These are phyloP conservation scores for Pachyrhynchus sulphureomaculatus DNA, from an alignment of 1,140 invertebrate genomes.

Conservation along the genomic window DNA sequence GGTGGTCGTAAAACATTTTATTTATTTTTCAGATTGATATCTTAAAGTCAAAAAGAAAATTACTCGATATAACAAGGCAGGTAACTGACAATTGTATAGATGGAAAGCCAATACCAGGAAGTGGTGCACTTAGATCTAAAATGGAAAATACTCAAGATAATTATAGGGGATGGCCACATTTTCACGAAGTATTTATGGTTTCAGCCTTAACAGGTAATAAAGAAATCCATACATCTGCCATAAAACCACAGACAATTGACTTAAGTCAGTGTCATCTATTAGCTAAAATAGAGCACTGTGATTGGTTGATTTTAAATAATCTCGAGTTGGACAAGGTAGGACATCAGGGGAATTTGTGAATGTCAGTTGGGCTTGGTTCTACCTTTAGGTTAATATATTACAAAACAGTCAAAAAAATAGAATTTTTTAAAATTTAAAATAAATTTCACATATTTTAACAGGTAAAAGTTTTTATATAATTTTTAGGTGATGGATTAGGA, in stretches of 20 bases:
- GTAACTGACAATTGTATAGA: conserved; percentile 67
- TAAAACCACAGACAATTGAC: too few species aligned
- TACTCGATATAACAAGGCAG: conserved; percentile 68
- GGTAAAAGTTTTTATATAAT: neutral
- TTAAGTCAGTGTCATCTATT: too few species aligned
- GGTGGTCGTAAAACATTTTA: too few species aligned
- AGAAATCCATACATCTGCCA: conserved; percentile 17
- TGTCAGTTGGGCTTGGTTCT: too few species aligned
- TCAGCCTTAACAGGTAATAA: conserved; percentile 79
- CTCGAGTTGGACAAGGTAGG: too few species aligned
- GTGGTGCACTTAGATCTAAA: conserved; percentile 1
- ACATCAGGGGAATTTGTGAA: too few species aligned
- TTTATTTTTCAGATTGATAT: conserved; percentile 69
- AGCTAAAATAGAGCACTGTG: too few species aligned
- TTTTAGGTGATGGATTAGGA: conserved; percentile 41
- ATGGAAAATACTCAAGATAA: conserved; percentile 27
- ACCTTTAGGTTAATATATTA: too few species aligned
- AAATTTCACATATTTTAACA: too few species aligned
- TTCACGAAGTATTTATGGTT: conserved; percentile 84
- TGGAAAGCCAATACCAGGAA: conserved; percentile 47
- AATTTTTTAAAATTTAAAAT: too few species aligned
- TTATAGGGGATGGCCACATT: conserved; percentile 67
- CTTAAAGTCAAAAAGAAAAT: conserved; percentile 71
- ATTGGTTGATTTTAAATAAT: too few species aligned
- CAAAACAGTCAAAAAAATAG: too few species aligned